These are phyloP conservation scores for Oreocharis arfaki DNA, from an alignment of 2,113 vertebrate species.

Conservation along the genomic window DNA sequence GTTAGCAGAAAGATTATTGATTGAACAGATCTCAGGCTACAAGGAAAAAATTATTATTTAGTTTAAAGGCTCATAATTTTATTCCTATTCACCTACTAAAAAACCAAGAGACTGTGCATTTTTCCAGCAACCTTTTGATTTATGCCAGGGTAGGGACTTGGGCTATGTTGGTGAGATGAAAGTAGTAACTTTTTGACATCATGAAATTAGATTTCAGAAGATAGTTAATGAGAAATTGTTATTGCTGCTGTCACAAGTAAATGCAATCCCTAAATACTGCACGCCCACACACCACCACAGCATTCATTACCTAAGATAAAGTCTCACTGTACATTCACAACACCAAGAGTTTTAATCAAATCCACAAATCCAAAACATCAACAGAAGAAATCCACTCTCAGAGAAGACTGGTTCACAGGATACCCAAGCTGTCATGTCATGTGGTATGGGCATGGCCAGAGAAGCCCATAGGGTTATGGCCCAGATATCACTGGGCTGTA, in stretches of 20 bases:
- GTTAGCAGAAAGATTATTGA: slow-evolving; percentile 61
- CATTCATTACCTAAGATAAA: neutral
- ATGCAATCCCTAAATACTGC: neutral
- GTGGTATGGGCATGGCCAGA: rapidly evolving
- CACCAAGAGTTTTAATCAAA: neutral
- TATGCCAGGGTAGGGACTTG: neutral
- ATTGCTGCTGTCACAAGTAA: slow-evolving; percentile 4
- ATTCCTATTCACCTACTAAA: slow-evolving; percentile 1
- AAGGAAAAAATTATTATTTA: slow-evolving; percentile 33
- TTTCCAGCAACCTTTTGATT: neutral
- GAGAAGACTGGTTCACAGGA: neutral
- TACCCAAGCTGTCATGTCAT: neutral
- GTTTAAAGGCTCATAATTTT: slow-evolving; percentile 59
- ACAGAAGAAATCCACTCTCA: neutral
- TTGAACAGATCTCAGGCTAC: slow-evolving; percentile 44
- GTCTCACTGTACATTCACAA: neutral
- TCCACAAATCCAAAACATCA: neutral
- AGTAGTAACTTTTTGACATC: slow-evolving; percentile 22
- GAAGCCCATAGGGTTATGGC: neutral
- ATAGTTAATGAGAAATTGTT: neutral
- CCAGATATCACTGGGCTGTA: neutral
- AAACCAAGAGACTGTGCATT: neutral
- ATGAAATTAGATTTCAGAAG: slow-evolving; percentile 3
- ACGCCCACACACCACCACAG: neutral
- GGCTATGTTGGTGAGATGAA: neutral